These are phyloP conservation scores for Myanophis thanlyinensis DNA, from an alignment of 2,113 vertebrate species.

Conservation along the genomic window DNA sequence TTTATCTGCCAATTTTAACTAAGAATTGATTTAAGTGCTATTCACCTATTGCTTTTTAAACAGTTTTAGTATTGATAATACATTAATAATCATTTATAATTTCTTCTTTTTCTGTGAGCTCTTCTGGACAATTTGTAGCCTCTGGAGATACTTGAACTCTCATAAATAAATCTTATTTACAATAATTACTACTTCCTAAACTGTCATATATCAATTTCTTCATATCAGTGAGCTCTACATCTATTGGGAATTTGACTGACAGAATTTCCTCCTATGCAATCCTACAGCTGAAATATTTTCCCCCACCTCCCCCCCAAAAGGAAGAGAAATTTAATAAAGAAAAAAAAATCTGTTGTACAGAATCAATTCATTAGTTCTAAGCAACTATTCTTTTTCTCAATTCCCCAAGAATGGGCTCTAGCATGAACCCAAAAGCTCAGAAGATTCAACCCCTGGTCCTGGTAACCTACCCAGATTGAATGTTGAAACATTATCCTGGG, in stretches of 20 bases:
- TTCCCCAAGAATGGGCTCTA: neutral
- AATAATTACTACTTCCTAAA: neutral
- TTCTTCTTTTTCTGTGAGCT: neutral
- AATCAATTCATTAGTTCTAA: constrained; percentile 12
- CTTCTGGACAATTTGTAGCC: neutral
- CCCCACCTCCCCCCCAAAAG: neutral
- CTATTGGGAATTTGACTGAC: neutral
- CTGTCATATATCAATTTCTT: neutral
- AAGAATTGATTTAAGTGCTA: neutral
- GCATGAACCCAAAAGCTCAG: neutral
- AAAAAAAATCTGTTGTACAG: neutral
- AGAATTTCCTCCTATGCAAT: neutral
- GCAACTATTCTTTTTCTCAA: neutral
- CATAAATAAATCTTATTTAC: neutral
- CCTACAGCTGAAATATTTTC: neutral
- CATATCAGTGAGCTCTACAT: neutral
- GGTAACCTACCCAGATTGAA: neutral
- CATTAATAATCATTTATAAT: neutral
- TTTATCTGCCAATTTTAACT: neutral
- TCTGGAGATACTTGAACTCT: neutral
- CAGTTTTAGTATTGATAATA: neutral
- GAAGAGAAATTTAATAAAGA: neutral
- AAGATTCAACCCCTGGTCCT: neutral
- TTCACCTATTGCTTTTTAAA: neutral
- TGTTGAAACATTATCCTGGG: neutral